Base-by-base conservation (phyloP, 2,888 invertebrate species). In the Apomyelois bistriatella region DNA sequence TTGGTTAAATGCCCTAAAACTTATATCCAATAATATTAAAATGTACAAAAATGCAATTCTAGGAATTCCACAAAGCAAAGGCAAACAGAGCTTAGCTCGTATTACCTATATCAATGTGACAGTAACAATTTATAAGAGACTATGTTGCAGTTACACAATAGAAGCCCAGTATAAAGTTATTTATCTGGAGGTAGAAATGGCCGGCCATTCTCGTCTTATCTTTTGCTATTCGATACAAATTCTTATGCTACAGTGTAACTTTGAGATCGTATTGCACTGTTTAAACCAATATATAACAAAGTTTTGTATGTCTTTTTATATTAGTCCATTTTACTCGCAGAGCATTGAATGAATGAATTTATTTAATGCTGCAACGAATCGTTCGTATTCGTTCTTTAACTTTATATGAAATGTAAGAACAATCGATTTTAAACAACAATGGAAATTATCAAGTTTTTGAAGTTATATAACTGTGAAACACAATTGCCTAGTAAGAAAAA, bases 61-160 rank as follows among this genome's bases (percentile, higher is more conserved):
- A 38, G 7, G 13, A 7, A 13, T 15, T 38, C 38, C 1, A 15
- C 15, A 38, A 37, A 16, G 9, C 9, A 10, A 41, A 41, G 10
- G 41, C 41, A n/a, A 40, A 43, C 12, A 28, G 1, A 43, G 28
- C 28, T 43, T 8, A 43, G 30, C 7, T 43, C 13, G 30, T 28
- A 28, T 43, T 9, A 43, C 12, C 12, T 41, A 41, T 43, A 30
- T 43, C 30, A 43, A 43, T 13, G 30, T 13, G 43, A 43, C 43
- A 43, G 12, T 43, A 43, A 43, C 43, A 43, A 43, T 43, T 43
- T 43, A 43, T 43, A 41, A 43, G 13, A 43, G 43, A 43, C 43
- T 43, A 13, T 43, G 43, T 43, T 43, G 43, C 43, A 43, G 28
- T 28, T 28, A 42, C 41, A 42, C 43, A 43, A 30, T 30, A 30